These are phyloP conservation scores for Podilymbus podiceps DNA, from an alignment of 2,113 vertebrate species.

Conservation along the genomic window DNA sequence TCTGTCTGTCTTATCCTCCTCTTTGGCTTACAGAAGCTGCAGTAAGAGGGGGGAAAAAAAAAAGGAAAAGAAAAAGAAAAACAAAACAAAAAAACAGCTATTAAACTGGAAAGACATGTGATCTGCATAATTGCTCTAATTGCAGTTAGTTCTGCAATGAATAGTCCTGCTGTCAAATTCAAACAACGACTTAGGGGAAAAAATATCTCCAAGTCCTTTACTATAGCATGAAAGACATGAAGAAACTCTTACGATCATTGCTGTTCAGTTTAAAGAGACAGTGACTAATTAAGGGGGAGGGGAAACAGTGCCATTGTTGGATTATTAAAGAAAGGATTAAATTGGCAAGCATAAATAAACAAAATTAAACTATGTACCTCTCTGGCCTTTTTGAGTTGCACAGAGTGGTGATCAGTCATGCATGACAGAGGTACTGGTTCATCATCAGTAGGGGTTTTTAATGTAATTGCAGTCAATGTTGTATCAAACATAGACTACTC, in stretches of 20 bases:
- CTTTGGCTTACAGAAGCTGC: neutral
- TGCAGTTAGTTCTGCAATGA: slow-evolving; percentile 80
- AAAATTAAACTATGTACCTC: slow-evolving; percentile 36
- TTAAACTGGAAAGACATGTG: slow-evolving; percentile 80
- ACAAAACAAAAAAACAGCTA: slow-evolving; percentile 21
- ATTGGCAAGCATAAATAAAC: slow-evolving; percentile 61
- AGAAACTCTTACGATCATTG: slow-evolving; percentile 66
- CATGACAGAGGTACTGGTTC: neutral
- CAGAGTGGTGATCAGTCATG: neutral
- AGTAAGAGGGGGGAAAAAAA: neutral
- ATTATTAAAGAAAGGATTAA: slow-evolving; percentile 45
- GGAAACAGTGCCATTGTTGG: slow-evolving; percentile 16
- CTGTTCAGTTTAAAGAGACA: slow-evolving; percentile 61
- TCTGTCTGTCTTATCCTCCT: slow-evolving; percentile 12
- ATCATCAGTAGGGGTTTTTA: neutral
- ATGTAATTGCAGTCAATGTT: neutral
- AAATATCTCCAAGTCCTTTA: slow-evolving; percentile 73
- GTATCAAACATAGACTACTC: neutral
- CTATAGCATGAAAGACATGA: slow-evolving; percentile 74
- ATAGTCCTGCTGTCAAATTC: slow-evolving; percentile 81
- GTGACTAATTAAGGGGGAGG: slow-evolving; percentile 10
- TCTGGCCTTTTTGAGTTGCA: neutral
- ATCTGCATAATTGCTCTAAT: slow-evolving; percentile 89
- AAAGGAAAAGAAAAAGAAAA: neutral
- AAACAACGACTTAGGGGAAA: slow-evolving; percentile 73